These are phyloP conservation scores for Etheostoma cragini DNA, from an alignment of 2,113 vertebrate genomes.

Conservation along the genomic window DNA sequence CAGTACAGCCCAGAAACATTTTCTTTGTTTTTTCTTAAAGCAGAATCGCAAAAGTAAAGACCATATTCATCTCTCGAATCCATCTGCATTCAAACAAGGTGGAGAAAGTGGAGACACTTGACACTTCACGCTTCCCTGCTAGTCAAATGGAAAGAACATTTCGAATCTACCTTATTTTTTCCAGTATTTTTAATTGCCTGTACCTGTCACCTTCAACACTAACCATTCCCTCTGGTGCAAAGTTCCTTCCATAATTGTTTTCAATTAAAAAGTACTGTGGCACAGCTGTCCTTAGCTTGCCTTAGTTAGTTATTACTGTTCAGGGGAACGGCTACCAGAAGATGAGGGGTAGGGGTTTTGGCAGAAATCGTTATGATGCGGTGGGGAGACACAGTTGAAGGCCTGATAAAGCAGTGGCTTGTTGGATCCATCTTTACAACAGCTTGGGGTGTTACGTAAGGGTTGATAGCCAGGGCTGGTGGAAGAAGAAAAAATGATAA, in stretches of 20 bases:
- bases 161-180: constrained; percentile 30
- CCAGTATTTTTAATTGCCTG: constrained; percentile 40
- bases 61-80: background rate
- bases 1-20: constrained; percentile 22
- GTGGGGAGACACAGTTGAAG: constrained; percentile 64
- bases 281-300: constrained; percentile 22
- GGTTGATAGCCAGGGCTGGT: constrained; percentile 42
- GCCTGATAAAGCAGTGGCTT: constrained; percentile 64
- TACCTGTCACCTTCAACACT: constrained; percentile 26
- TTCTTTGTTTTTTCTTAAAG: constrained; percentile 12
- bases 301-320: constrained; percentile 30
- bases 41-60: constrained; percentile 6
- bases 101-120: constrained; percentile 20
- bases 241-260: constrained; percentile 45
- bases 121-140: background rate
- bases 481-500: constrained; percentile 55
- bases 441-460: constrained; percentile 76
- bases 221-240: constrained; percentile 33
- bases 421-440: constrained; percentile 75
- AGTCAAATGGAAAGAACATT: constrained; percentile 16
- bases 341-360: constrained; percentile 55
- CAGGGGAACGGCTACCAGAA: constrained; percentile 48
- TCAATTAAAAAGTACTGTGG: constrained; percentile 57
- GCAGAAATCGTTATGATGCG: constrained; percentile 52
- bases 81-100: constrained; percentile 19